phyloP scores from a whole-genome alignment of 2,888 invertebrate genomes.

The Thera obeliscata region DNA sequence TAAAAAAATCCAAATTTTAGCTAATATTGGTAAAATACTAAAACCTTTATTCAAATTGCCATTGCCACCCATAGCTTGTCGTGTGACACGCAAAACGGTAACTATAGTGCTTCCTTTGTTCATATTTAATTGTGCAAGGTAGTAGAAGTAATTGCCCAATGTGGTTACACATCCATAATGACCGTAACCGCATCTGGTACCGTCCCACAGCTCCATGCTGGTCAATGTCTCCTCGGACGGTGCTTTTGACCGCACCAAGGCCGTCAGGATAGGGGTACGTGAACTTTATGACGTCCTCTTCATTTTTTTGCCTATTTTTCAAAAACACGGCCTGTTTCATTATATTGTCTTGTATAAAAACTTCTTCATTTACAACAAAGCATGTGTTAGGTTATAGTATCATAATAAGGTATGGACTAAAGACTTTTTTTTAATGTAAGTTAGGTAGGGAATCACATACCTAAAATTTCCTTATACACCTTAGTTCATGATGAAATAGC shows the following conservation, averaged over 20 bases:
- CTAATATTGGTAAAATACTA: slow-evolving; percentile 35
- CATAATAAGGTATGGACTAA: too few species aligned
- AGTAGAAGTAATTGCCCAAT: slow-evolving; percentile 73
- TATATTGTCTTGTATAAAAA: too few species aligned
- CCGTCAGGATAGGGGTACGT: slow-evolving; percentile 70
- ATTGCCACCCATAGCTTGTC: slow-evolving; percentile 66
- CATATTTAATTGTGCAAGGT: slow-evolving; percentile 70
- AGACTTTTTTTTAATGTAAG: too few species aligned
- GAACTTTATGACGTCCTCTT: slow-evolving; percentile 61
- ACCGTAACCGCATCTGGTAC: slow-evolving; percentile 63
- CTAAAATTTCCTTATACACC: too few species aligned
- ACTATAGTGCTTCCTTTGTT: slow-evolving; percentile 72
- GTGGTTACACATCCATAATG: slow-evolving; percentile 66
- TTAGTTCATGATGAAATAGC: too few species aligned
- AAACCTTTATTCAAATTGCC: slow-evolving; percentile 43
- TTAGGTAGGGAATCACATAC: too few species aligned
- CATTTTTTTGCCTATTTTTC: slow-evolving; percentile 40
- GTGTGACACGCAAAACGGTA: slow-evolving; percentile 71
- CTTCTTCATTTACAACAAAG: too few species aligned
- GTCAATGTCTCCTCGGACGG: slow-evolving; percentile 72
- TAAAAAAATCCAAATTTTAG: slow-evolving; percentile 6
- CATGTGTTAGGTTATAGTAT: too few species aligned
- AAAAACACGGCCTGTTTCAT: too few species aligned
- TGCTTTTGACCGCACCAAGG: slow-evolving; percentile 79
- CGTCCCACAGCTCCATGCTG: slow-evolving; percentile 57